A percentile compares a stretch with the other conserved stretches of the same genome.
Evolutionary conservation across 2,888 invertebrate species (phyloP).

Genomic region (Laothoe populi): DNA sequence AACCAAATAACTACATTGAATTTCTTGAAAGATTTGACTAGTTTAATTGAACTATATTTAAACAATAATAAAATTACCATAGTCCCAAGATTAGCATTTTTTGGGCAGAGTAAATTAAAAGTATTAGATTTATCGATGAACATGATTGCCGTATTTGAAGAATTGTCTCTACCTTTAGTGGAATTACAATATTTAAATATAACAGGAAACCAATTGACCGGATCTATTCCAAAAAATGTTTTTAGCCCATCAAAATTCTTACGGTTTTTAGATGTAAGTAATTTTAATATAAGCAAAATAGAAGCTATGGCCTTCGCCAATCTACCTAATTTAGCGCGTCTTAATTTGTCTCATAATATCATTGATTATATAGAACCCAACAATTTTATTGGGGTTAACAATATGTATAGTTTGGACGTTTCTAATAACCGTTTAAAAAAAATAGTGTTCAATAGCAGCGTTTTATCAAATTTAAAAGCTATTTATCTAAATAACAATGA

Average conservation of each 20-base stretch:
- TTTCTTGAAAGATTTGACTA: slow-evolving; percentile 55
- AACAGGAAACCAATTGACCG: slow-evolving; percentile 55
- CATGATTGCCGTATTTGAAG: slow-evolving; percentile 56
- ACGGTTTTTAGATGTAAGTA: slow-evolving; percentile 63
- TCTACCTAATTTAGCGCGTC: slow-evolving; percentile 59
- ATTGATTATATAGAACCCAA: slow-evolving; percentile 56
- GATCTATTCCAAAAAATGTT: slow-evolving; percentile 51
- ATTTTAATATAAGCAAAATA: slow-evolving; percentile 58
- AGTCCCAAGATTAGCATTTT: slow-evolving; percentile 51
- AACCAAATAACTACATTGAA: slow-evolving; percentile 55
- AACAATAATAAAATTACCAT: slow-evolving; percentile 56
- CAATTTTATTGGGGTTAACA: slow-evolving; percentile 61
- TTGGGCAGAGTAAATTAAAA: slow-evolving; percentile 52
- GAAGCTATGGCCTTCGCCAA: slow-evolving; percentile 59
- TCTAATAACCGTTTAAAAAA: slow-evolving; percentile 59
- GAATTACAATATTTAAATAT: slow-evolving; percentile 67
- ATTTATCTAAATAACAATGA: slow-evolving; percentile 64
- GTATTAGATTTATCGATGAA: slow-evolving; percentile 67
- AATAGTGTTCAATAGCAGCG: slow-evolving; percentile 49
- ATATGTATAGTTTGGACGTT: slow-evolving; percentile 68
- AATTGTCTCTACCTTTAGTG: slow-evolving; percentile 58
- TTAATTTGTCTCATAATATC: slow-evolving; percentile 67
- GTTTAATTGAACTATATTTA: slow-evolving; percentile 60
- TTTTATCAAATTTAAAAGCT: slow-evolving; percentile 57
- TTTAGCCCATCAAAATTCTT: slow-evolving; percentile 66